Percentiles rank a stretch among this genome's conserved stretches.
Conservation (phyloP, 2,113 vertebrate genomes). For the Daboia siamensis region DNA sequence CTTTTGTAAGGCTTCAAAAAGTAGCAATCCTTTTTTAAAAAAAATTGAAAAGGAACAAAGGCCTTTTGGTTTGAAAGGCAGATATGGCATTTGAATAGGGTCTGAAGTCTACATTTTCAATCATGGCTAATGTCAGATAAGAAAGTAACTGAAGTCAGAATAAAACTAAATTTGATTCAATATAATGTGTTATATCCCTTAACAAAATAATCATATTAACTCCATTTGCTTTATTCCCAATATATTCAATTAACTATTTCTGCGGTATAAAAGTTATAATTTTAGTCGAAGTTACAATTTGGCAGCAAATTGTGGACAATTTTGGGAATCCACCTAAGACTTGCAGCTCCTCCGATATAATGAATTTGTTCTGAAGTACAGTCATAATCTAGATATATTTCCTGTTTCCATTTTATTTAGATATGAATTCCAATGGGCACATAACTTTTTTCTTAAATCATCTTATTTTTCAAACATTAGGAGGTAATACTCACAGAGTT, state of each 20-base stretch:
- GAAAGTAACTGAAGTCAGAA: not conserved
- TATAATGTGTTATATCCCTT: not conserved
- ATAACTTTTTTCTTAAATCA: not conserved
- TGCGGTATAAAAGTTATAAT: not conserved
- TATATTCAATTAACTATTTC: not conserved
- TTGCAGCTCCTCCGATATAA: not conserved
- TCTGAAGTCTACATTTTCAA: not conserved
- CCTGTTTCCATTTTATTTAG: not conserved
- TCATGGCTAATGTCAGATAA: not conserved
- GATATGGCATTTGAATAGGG: not conserved
- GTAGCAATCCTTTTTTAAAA: not conserved
- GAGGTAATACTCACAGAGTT: constrained; percentile 8
- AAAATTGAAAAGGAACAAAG: not conserved
- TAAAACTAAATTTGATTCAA: not conserved
- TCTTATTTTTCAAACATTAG: not conserved
- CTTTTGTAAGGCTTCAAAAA: not conserved
- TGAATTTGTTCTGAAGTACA: not conserved
- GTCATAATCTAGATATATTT: not conserved
- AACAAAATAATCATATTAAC: not conserved
- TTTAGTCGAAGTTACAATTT: not conserved
- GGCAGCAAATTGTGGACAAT: not conserved
- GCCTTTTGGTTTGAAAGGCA: not conserved
- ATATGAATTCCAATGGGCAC: not conserved
- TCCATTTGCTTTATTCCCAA: not conserved
- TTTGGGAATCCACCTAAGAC: not conserved